Conservation (phyloP, 2,888 invertebrate genomes). For the Acronicta alni region DNA sequence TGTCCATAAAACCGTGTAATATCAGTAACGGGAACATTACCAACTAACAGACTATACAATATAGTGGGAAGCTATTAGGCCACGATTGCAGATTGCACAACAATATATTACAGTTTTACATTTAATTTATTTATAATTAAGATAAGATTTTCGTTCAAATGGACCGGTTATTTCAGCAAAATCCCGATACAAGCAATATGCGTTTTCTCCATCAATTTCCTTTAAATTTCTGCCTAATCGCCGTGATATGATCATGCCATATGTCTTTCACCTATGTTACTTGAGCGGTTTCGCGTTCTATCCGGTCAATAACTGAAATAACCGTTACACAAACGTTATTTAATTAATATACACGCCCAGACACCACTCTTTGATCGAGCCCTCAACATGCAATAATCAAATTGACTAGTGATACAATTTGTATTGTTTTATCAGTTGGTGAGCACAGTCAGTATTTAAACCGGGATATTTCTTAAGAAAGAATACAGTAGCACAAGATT, state of each 20-base stretch:
- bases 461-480: background rate
- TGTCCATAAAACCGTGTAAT: constrained; percentile 21
- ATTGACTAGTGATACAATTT: constrained; percentile 69
- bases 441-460: constrained; percentile 42
- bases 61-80: constrained; percentile 72
- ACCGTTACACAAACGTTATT: constrained; percentile 35
- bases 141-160: constrained; percentile 41
- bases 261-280: background rate
- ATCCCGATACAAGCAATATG: constrained; percentile 8
- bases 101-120: constrained; percentile 72
- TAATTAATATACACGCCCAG: constrained; percentile 52
- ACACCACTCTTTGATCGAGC: constrained; percentile 47
- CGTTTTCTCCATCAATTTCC: constrained; percentile 4
- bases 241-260: constrained; percentile 36
- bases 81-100: constrained; percentile 69
- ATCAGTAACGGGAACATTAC: constrained; percentile 39
- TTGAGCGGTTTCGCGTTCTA: constrained; percentile 11
- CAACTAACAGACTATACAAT: constrained; percentile 65
- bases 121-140: constrained; percentile 54
- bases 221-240: constrained; percentile 23
- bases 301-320: constrained; percentile 30
- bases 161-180: constrained; percentile 37
- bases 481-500: too few relatives aligned
- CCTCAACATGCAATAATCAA: constrained; percentile 57
- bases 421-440: constrained; percentile 26